A percentile compares a stretch with the other conserved stretches of the same genome.
These are phyloP conservation scores for Himalopsyche phryganea DNA, from an alignment of 1,140 invertebrate genomes.

Conservation along the genomic window DNA sequence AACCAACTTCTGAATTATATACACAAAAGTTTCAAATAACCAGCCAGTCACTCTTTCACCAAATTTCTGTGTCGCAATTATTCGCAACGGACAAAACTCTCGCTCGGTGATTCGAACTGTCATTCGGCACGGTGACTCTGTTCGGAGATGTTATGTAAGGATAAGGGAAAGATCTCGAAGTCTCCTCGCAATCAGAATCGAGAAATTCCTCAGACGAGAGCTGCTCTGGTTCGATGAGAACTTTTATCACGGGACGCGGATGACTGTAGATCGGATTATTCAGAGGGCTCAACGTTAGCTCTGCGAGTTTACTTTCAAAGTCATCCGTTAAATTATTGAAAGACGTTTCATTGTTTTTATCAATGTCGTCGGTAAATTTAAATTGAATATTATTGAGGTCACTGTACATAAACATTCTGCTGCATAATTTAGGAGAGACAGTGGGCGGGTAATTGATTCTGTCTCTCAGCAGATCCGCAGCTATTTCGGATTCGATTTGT, in stretches of 20 bases:
- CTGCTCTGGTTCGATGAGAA: constrained; percentile 34
- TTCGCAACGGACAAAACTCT: constrained; percentile 55
- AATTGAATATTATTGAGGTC: constrained; percentile 30
- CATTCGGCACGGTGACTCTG: constrained; percentile 54
- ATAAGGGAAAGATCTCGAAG: constrained; percentile 41
- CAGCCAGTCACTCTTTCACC: constrained; percentile 49
- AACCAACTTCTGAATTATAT: constrained; percentile 17
- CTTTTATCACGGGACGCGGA: constrained; percentile 23
- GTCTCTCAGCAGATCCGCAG: constrained; percentile 62
- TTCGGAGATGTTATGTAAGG: constrained; percentile 47
- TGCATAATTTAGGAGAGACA: constrained; percentile 50
- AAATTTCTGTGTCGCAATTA: constrained; percentile 70
- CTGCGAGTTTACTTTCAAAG: constrained; percentile 44
- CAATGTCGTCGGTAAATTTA: constrained; percentile 27
- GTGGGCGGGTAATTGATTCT: constrained; percentile 67
- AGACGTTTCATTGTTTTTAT: constrained; percentile 11
- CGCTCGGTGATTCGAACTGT: constrained; percentile 52
- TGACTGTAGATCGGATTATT: constrained; percentile 41
- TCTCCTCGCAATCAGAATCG: constrained; percentile 49
- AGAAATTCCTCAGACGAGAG: constrained; percentile 15
- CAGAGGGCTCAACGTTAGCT: constrained; percentile 47
- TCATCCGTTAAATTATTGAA: constrained; percentile 20
- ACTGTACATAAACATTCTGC: constrained; percentile 28
- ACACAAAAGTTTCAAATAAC: constrained; percentile 11
- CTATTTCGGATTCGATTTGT: constrained; percentile 57